These are phyloP conservation scores for Tetramorium simillimum DNA, from an alignment of 1,140 invertebrate species.

Conservation along the genomic window DNA sequence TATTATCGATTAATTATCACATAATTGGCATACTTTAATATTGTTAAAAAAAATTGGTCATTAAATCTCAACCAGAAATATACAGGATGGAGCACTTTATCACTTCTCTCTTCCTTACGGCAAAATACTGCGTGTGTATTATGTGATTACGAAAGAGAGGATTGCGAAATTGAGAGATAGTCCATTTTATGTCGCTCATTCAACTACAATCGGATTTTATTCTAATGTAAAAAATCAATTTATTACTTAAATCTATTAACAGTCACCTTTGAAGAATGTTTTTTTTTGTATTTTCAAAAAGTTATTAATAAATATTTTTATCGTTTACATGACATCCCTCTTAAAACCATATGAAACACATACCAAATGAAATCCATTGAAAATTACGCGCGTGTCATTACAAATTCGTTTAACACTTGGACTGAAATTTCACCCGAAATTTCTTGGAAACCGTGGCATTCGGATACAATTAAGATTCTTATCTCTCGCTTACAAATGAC, in stretches of 20 bases:
- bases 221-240: background rate
- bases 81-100: conserved; percentile 51
- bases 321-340: background rate
- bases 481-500: background rate
- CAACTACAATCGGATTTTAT: background rate
- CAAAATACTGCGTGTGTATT: conserved; percentile 8
- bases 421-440: conserved; percentile 8
- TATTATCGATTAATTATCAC: conserved; percentile 28
- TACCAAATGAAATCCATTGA: background rate
- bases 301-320: conserved; percentile 5
- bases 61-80: conserved; percentile 48
- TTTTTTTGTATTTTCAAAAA: background rate
- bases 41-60: conserved; percentile 43
- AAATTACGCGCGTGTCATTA: background rate
- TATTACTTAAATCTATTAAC: background rate
- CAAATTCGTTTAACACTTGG: conserved; percentile 11
- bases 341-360: background rate
- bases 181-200: background rate
- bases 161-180: background rate
- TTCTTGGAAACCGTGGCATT: conserved; percentile 28
- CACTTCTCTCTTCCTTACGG: conserved; percentile 54
- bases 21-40: conserved; percentile 42
- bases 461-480: background rate
- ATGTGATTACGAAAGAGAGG: conserved; percentile 8
- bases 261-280: background rate